Base-by-base conservation (phyloP, 2,888 invertebrate species). In the Poecilus cupreus region DNA sequence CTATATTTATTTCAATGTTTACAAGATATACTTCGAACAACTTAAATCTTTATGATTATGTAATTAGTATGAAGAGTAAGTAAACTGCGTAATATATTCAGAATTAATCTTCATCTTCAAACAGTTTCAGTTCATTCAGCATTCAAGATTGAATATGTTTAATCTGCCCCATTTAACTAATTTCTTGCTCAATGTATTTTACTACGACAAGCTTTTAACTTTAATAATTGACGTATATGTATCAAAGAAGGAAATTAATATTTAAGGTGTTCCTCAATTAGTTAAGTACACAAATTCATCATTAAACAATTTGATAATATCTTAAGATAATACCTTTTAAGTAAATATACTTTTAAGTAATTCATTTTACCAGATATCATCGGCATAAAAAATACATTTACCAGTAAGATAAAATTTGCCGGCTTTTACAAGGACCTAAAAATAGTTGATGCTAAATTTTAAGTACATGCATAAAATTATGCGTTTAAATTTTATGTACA, bases 221-320 rank as follows among this genome's bases (percentile, higher is more conserved):
- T 57, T 57, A 24, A 57, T 57, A 57, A 57, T 57, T 22, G 13
- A 22, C 24, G 24, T 57, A 24, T 57, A 24, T n/a, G n/a, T 57
- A 24, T 4, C 51, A 51, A 51, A 4, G 3, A 57, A 10, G 57
- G 57, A 57, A 57, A 57, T 57, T 57, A 57, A 24, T 57, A 24
- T 51, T 51, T 51, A 16, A 51, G 18, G 20, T 51, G 51, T 51
- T 51, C 16, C 51, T 51, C 51, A 51, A 18, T 51, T 51, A 51
- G 51, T 18, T 51, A 43, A 51, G 18, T 51, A 51, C 51, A 51
- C 51, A 51, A 51, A 51, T 51, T 51, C 51, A 18, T 51, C 51
- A 51, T 51, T 57, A 57, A 57, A 24, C 11, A 22, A 57, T 11
- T 24, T 57, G 57, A 57, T 57, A 5, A 57, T 24, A 57, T 57